Evolutionary conservation across 2,797 vertebrate species (phyloP), one percentile per base, ranked within the genome.

Genomic region (Coranthus polyacanthus): DNA sequence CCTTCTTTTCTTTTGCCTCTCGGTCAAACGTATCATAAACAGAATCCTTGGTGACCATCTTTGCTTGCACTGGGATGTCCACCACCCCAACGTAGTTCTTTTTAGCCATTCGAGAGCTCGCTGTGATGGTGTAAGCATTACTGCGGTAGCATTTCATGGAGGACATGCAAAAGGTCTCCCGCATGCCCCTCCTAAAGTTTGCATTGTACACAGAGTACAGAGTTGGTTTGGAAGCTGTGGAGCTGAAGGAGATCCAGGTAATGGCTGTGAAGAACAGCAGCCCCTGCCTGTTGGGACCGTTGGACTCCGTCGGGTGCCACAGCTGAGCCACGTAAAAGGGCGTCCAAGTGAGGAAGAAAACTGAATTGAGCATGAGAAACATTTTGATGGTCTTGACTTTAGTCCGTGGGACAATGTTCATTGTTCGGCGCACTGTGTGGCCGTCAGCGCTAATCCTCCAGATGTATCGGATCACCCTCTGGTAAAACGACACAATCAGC

Each of bases 341-440:
- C 3, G 94, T 91, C 96, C 96, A 99, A 46, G 95, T 96, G 44
- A 97, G 80, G 26, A 98, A 91, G 76, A 98, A 99, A 12, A 97
- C 72, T 0, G 84, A 86, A 58, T 98, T 99, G 38, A 99, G 90
- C 86, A 95, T 93, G 32, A 99, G 93, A 78, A 99, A 97, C 98
- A 99, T 99, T 91, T 98, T 98, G 81, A 99, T 95, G 12, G 98
- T 98, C 91, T 97, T 98, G 69, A 99, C 98, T 90, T 99, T 98
- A 72, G 96, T 95, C 91, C 97, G 94, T 0, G 98, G 97, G 15
- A 99, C 97, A 0, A 95, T 95, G 78, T 98, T 99, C 91, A 92
- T 97, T 0, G 97, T 99, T 67, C 98, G 92, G 21, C 96, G 94
- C 58, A 99, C 95, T 0, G 95, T 93, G 68, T 92, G 95, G 2